Conservation (phyloP, 2,797 vertebrate species). For the Anabacerthia variegaticeps region DNA sequence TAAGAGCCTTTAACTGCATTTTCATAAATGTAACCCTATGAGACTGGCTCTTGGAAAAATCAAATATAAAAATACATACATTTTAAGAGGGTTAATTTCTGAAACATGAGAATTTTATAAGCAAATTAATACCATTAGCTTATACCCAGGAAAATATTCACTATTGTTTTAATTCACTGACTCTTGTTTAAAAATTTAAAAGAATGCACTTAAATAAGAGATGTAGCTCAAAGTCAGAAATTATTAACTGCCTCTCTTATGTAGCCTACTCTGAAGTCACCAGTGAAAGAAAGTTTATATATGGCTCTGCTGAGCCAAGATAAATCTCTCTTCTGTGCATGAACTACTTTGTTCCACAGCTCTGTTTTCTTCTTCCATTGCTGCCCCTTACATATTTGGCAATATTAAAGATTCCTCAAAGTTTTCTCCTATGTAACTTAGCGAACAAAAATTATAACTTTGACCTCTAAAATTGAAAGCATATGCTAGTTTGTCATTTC, state of each 20-base stretch:
- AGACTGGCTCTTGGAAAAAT: neutral
- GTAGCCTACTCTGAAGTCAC: constrained; percentile 34
- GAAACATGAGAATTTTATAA: constrained; percentile 5
- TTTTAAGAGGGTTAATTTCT: neutral
- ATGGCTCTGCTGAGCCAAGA: constrained; percentile 52
- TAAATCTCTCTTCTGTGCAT: constrained; percentile 50
- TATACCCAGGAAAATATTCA: neutral
- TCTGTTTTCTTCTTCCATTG: constrained; percentile 40
- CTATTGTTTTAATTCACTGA: neutral
- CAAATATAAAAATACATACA: neutral
- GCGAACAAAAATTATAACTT: constrained; percentile 52
- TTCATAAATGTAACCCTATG: neutral
- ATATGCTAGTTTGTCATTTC: constrained; percentile 63
- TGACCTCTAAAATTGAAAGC: constrained; percentile 70
- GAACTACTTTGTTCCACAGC: constrained; percentile 55
- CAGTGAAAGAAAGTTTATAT: constrained; percentile 42
- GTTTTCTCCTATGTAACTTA: constrained; percentile 64
- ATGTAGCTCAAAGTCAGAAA: constrained; percentile 39
- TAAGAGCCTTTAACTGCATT: neutral
- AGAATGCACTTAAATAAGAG: constrained; percentile 24
- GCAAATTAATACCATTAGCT: neutral
- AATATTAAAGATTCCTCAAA: constrained; percentile 69
- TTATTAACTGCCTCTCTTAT: constrained; percentile 31
- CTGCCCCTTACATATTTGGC: constrained; percentile 69
- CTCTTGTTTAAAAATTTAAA: constrained; percentile 18